Percentiles rank a stretch among this genome's conserved stretches.
phyloP scores from a whole-genome alignment of 2,888 invertebrate species.

The Muscina levida region DNA sequence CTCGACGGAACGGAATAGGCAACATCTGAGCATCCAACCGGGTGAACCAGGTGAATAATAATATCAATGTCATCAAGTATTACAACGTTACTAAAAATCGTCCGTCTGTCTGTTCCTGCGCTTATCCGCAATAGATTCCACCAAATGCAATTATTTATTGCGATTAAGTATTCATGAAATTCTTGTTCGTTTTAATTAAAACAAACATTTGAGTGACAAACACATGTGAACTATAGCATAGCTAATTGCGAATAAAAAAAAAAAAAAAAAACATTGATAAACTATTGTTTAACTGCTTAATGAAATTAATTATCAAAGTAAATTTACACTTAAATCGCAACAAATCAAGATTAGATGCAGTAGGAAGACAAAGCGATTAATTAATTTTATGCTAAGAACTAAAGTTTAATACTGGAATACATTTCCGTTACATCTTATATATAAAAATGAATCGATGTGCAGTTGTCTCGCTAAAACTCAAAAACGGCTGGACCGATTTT shows the following conservation, averaged over 20 bases:
- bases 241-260: not conserved
- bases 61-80: slow-evolving; percentile 41
- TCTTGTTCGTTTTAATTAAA: slow-evolving; percentile 24
- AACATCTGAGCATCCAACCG: not conserved
- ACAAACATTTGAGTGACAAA: slow-evolving; percentile 16
- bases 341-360: slow-evolving; percentile 9
- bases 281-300: slow-evolving; percentile 7
- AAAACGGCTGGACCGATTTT: no score
- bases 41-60: slow-evolving; percentile 5
- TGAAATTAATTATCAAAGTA: slow-evolving; percentile 20
- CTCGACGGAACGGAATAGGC: not conserved
- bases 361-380: not conserved
- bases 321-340: slow-evolving; percentile 2
- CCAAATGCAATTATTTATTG: not conserved
- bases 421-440: no score
- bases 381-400: not conserved
- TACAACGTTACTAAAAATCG: not conserved
- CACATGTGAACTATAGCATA: slow-evolving; percentile 9
- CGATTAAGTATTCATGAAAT: slow-evolving; percentile 18
- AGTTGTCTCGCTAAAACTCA: no score
- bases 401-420: no score
- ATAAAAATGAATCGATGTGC: no score
- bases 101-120: not conserved
- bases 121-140: slow-evolving; percentile 1
- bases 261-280: slow-evolving; percentile 25